These are phyloP conservation scores for Sarcophaga rosellei DNA, from an alignment of 2,888 invertebrate species.

Conservation along the genomic window DNA sequence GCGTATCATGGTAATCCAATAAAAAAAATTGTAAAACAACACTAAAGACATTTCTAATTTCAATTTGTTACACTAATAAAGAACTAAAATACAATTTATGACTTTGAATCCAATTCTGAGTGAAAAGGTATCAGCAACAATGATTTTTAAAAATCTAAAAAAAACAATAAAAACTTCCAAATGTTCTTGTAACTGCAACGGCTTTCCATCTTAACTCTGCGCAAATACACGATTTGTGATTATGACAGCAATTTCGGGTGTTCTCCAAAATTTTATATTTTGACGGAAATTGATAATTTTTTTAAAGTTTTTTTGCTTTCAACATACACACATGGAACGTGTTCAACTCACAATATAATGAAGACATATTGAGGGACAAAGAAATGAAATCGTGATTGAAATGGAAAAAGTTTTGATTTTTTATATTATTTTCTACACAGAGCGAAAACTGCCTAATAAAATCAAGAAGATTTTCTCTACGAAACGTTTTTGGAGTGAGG, in stretches of 20 bases:
- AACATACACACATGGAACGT: conserved; percentile 12
- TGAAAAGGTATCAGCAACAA: background rate
- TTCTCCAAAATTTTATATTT: background rate
- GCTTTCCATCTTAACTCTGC: background rate
- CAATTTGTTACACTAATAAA: background rate
- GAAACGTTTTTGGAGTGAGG: too few species aligned
- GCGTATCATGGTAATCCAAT: too few species aligned
- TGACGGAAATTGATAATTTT: conserved; percentile 63
- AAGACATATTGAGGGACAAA: conserved; percentile 36
- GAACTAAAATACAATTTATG: background rate
- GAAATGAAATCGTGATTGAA: conserved; percentile 47
- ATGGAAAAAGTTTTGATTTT: conserved; percentile 13
- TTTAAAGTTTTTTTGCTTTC: conserved; percentile 47
- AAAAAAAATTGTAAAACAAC: too few species aligned
- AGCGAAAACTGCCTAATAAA: too few species aligned
- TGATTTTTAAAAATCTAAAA: background rate
- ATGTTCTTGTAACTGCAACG: background rate
- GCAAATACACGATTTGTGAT: conserved; percentile 43
- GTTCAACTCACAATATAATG: conserved; percentile 41
- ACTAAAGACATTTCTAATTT: too few species aligned
- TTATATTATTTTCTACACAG: background rate
- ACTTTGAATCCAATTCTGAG: background rate
- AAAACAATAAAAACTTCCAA: background rate
- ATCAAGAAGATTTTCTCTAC: too few species aligned
- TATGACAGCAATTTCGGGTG: conserved; percentile 36